These are phyloP conservation scores for Drosophila nebulosa DNA, from an alignment of 1,140 invertebrate genomes.

Conservation along the genomic window DNA sequence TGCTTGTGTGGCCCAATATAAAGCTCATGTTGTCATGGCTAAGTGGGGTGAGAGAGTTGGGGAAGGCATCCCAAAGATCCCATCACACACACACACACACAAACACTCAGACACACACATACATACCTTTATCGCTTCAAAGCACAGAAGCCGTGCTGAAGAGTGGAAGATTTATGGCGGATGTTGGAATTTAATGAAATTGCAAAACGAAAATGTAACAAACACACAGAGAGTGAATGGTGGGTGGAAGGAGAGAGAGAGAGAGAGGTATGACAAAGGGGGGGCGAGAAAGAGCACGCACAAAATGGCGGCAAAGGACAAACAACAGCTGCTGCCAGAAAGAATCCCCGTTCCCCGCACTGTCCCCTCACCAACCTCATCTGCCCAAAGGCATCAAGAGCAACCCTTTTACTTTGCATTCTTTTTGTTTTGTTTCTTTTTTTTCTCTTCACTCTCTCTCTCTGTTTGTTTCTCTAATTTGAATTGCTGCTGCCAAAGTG, in stretches of 20 bases:
- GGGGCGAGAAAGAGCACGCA: constrained; percentile 30
- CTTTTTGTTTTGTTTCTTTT: constrained; percentile 26
- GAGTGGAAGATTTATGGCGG: constrained; percentile 80
- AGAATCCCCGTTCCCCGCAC: constrained; percentile 12
- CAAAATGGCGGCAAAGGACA: constrained; percentile 78
- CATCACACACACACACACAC: constrained; percentile 18
- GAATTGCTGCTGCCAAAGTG: constrained; percentile 33
- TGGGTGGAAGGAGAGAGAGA: neutral
- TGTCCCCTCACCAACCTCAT: neutral
- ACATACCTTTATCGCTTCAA: constrained; percentile 77
- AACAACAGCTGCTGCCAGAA: constrained; percentile 69
- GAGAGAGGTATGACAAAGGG: neutral
- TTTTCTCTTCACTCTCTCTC: constrained; percentile 30
- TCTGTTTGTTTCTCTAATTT: constrained; percentile 51
- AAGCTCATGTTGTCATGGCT: constrained; percentile 30
- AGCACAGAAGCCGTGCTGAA: constrained; percentile 77
- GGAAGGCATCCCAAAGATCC: constrained; percentile 4
- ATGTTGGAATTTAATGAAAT: constrained; percentile 80
- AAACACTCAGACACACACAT: constrained; percentile 44
- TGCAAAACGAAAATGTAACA: constrained; percentile 80
- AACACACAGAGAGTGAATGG: constrained; percentile 27
- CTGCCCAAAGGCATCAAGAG: constrained; percentile 30
- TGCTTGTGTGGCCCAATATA: constrained; percentile 49
- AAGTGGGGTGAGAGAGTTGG: neutral
- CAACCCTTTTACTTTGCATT: constrained; percentile 25